Conservation (phyloP, 1,140 invertebrate genomes). For the Diprion similis region DNA sequence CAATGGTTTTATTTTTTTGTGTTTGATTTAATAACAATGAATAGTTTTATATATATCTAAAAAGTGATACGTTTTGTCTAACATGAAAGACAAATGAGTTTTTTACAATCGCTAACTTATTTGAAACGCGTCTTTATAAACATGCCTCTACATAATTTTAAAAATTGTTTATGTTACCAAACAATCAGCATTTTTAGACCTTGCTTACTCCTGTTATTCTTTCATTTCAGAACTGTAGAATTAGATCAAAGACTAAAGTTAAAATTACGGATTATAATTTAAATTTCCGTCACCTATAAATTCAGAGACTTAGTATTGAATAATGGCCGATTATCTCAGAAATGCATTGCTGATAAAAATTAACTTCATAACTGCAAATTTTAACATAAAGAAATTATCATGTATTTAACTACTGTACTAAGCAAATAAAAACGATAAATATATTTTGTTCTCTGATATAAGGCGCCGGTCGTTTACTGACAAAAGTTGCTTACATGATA, state of each 20-base stretch:
- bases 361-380: conserved; percentile 9
- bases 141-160: background rate
- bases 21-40: background rate
- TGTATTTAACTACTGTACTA: conserved; percentile 25
- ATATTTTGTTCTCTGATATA: conserved; percentile 23
- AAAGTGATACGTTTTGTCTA: background rate
- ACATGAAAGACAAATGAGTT: background rate
- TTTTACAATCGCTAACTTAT: background rate
- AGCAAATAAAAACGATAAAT: conserved; percentile 29
- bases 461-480: conserved; percentile 34
- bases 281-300: background rate
- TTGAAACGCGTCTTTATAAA: background rate
- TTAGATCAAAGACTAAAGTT: no score
- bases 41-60: background rate
- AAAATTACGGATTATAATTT: no score
- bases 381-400: conserved; percentile 23
- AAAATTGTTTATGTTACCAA: background rate
- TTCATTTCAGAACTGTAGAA: background rate
- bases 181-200: background rate
- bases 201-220: background rate
- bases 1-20: no score
- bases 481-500: conserved; percentile 16
- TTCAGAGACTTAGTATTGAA: background rate
- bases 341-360: background rate
- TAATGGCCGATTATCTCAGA: background rate